Percentiles rank a stretch among this genome's conserved stretches.
Evolutionary conservation across 2,888 invertebrate genomes (phyloP).

Genomic region (Halictus ligatus): DNA sequence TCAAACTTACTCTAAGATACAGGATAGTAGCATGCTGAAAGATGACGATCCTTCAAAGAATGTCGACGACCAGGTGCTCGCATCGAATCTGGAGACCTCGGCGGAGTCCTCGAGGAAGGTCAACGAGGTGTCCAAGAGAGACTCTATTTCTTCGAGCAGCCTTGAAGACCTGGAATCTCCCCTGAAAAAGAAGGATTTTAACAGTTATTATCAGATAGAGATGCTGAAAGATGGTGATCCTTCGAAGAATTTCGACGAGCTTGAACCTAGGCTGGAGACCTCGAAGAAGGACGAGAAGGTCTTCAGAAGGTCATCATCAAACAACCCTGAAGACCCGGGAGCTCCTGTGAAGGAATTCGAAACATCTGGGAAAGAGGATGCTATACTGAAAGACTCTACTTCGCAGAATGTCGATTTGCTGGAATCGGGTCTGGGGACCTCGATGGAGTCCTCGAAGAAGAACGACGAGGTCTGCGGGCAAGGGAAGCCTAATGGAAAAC

Average conservation of each 20-base stretch:
- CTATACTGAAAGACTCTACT: not conserved
- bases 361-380: not conserved
- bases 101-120: not conserved
- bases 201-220: too few relatives aligned
- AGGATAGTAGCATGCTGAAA: too few relatives aligned
- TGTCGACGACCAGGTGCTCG: not conserved
- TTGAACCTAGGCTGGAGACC: too few relatives aligned
- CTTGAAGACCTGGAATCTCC: too few relatives aligned
- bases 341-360: not conserved
- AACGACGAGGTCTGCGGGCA: not conserved
- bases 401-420: not conserved
- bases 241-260: too few relatives aligned
- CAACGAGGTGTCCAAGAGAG: not conserved
- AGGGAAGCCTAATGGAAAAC: constrained; percentile 10
- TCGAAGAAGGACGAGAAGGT: not conserved
- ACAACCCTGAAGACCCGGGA: not conserved
- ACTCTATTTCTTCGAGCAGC: not conserved
- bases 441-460: not conserved
- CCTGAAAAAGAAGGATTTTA: too few relatives aligned
- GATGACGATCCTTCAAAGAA: not conserved
- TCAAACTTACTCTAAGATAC: too few relatives aligned
- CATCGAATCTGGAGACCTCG: not conserved
- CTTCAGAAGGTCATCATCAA: not conserved
- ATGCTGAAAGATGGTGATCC: too few relatives aligned
- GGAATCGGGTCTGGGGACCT: not conserved